Percentiles rank a stretch among this genome's conserved stretches.
phyloP scores from a whole-genome alignment of 2,888 invertebrate species.

The Himalopsyche anomala region DNA sequence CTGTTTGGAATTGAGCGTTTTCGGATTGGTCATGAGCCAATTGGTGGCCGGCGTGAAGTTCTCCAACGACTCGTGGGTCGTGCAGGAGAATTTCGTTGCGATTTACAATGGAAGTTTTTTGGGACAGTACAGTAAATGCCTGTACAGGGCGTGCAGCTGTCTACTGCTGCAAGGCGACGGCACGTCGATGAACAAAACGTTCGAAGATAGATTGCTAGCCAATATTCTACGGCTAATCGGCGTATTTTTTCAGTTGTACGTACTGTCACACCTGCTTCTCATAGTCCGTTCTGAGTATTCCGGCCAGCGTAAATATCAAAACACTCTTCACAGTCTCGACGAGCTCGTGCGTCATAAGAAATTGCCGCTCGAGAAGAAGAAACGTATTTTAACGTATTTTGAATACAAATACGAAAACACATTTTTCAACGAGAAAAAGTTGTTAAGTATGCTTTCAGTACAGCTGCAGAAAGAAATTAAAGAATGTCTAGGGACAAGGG shows the following conservation, averaged over 20 bases:
- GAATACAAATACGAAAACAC: constrained; percentile 17
- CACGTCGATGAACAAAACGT: background rate
- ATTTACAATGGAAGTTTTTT: background rate
- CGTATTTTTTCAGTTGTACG: background rate
- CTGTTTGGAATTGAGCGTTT: constrained; percentile 6
- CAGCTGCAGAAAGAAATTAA: constrained; percentile 17
- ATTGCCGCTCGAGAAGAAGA: background rate
- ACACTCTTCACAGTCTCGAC: background rate
- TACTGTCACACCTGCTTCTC: background rate
- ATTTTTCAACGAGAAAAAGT: constrained; percentile 29
- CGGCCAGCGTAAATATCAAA: background rate
- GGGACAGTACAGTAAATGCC: constrained; percentile 13
- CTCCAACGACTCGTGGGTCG: constrained; percentile 7
- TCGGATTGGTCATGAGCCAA: background rate
- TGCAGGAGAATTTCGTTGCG: constrained; percentile 11
- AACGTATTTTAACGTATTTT: background rate
- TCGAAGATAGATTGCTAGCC: background rate
- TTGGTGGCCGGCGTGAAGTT: background rate
- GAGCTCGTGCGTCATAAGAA: background rate
- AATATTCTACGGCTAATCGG: constrained; percentile 24
- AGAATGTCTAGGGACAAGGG: background rate
- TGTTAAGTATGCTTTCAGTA: background rate
- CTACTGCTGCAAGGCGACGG: constrained; percentile 19
- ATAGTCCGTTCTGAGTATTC: background rate
- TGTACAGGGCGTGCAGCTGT: constrained; percentile 8